These are phyloP conservation scores for Sisyra nigra DNA, from an alignment of 2,888 invertebrate species.

Conservation along the genomic window DNA sequence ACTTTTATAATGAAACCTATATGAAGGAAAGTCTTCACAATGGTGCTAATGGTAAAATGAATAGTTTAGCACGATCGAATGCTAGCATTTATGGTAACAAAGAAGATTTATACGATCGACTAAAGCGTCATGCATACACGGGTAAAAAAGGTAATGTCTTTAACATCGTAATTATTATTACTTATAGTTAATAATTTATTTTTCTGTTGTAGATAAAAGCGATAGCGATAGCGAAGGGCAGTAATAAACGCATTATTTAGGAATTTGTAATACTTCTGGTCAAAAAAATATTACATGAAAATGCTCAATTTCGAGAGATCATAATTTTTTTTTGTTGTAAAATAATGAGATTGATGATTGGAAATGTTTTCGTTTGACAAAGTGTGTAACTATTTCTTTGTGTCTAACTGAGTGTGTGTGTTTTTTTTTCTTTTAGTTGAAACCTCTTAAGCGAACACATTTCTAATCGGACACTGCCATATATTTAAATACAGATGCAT, in stretches of 20 bases:
- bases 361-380: conserved; percentile 5
- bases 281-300: conserved; percentile 1
- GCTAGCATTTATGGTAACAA: conserved; percentile 90
- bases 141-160: conserved; percentile 72
- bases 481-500: neutral
- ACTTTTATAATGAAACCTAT: conserved; percentile 91
- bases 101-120: conserved; percentile 87
- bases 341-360: neutral
- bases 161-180: neutral
- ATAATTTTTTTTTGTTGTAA: neutral
- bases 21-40: conserved; percentile 89
- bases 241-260: conserved; percentile 29
- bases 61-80: conserved; percentile 82
- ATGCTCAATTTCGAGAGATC: conserved; percentile 2
- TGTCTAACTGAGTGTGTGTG: too few species aligned
- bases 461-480: conserved; percentile 3
- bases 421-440: too few species aligned
- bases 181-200: neutral
- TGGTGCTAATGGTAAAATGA: conserved; percentile 71
- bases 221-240: conserved; percentile 91
- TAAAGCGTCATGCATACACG: conserved; percentile 88
- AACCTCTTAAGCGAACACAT: conserved; percentile 1
- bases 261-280: conserved; percentile 7
- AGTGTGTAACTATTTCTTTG: neutral
- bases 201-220: conserved; percentile 63